phyloP scores from a whole-genome alignment of 2,113 vertebrate species.

The Progne subis region DNA sequence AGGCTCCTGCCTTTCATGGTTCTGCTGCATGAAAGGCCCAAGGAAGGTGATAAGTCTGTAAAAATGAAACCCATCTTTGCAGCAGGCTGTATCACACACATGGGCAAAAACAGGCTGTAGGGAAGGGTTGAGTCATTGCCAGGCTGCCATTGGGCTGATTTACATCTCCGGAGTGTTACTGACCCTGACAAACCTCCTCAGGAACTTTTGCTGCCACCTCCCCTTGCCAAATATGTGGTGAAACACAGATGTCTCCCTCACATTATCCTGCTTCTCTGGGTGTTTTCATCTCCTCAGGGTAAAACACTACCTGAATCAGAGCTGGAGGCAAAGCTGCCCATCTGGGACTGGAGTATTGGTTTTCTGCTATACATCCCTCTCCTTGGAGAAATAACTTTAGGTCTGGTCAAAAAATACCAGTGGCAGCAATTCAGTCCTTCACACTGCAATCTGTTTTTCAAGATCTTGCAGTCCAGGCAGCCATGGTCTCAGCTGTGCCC shows the following conservation, averaged over 20 bases:
- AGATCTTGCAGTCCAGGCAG: not conserved
- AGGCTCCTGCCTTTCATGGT: not conserved
- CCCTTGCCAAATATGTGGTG: constrained; percentile 3
- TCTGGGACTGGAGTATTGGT: not conserved
- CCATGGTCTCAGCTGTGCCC: not conserved
- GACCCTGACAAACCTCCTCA: not conserved
- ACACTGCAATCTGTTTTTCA: not conserved
- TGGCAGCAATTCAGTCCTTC: not conserved
- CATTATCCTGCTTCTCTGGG: not conserved
- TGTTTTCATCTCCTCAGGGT: not conserved
- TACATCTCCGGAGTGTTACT: not conserved
- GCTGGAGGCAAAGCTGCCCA: not conserved
- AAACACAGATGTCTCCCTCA: not conserved
- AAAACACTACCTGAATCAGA: not conserved
- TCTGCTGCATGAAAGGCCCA: not conserved
- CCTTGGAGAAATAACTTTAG: not conserved
- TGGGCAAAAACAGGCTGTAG: not conserved
- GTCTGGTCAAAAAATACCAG: not conserved
- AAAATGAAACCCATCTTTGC: not conserved
- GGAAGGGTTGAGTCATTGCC: not conserved
- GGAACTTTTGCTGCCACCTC: not conserved
- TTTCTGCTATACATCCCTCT: not conserved
- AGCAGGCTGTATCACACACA: not conserved
- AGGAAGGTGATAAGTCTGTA: not conserved
- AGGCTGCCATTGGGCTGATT: not conserved